Evolutionary conservation across 2,113 vertebrate genomes (phyloP).

Genomic region (Felis catus): F.catus_Fca126_mat1.0 CM031413.1:32391501-32392000

Average conservation of each 20-base stretch:
- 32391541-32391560: background rate
- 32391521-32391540: too few relatives aligned
- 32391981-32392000: background rate
- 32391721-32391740: background rate
- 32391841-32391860: background rate
- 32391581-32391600: background rate
- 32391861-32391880: background rate
- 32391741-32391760: background rate
- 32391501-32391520: too few relatives aligned
- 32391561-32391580: background rate
- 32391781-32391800: background rate
- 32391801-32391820: background rate
- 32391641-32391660: background rate
- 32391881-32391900: background rate
- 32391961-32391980: background rate
- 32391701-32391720: background rate
- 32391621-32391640: background rate
- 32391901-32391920: background rate
- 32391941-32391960: background rate
- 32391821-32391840: background rate
- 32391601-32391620: background rate
- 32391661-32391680: background rate
- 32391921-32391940: background rate
- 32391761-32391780: background rate
- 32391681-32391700: background rate